Evolutionary conservation across 2,797 vertebrate genomes (phyloP), one percentile per base, ranked within the genome.

Genomic region (Lacerta viridis): DNA sequence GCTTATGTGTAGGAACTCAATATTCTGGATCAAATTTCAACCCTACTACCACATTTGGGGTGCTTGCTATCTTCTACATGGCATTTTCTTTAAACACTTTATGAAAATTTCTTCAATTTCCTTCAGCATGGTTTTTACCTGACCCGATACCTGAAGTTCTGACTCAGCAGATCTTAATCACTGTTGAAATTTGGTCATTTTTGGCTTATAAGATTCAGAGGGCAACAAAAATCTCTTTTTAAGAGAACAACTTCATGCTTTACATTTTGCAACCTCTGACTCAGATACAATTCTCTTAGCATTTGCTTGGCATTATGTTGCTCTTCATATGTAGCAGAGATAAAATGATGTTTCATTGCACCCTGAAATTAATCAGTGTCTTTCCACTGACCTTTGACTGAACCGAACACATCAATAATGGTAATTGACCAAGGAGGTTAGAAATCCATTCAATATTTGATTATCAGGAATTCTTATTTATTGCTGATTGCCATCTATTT

Each of bases 401-500:
- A 59, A 68, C 74, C 7, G 41, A 46, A 7, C 41, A 18, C 9
- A 74, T 33, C 43, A 82, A 36, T 64, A 27, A 68, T 27, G 13
- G 11, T 33, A 82, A 64, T 8, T 55, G 15, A 69, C 23, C 23
- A 39, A 25, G 4, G 27, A 27, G 17, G n/a, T 55, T 36, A 43
- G 72, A 83, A 83, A 33, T 39, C 59, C 82, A n/a, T n/a, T 83
- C 39, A 71, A 76, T 83, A 55, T 55, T 68, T 83, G 18, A 79
- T 78, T 27, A 55, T 79, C 18, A 86, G 7, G 64, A 25, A 76
- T 39, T 27, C 64, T 69, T 36, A 81, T 66, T 36, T 66, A 64
- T 20, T 55, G n/a, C 20, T 74, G n/a, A 50, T 55, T 36, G 18
- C 43, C 41, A 43, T 66, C 25, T 61, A 43, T 68, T 78, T 41